Conservation (phyloP, 2,797 vertebrate species). For the Esox masquinongy region DNA sequence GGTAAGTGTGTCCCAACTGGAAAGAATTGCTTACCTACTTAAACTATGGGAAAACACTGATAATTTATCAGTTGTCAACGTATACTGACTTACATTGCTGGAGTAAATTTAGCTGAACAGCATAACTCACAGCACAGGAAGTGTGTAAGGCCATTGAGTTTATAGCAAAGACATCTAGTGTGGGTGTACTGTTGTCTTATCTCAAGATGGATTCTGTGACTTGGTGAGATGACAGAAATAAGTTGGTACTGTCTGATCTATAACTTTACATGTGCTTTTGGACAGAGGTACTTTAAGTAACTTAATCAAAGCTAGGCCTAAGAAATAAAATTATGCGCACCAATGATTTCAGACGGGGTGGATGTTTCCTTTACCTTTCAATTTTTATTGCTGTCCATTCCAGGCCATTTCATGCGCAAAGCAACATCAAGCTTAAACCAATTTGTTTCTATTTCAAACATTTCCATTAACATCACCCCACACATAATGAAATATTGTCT, state of each 20-base stretch:
- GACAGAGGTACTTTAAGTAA: slow-evolving; percentile 47
- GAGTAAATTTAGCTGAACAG: slow-evolving; percentile 32
- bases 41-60: slow-evolving; percentile 13
- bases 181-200: neutral
- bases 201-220: slow-evolving; percentile 30
- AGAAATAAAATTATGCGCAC: slow-evolving; percentile 66
- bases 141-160: slow-evolving; percentile 25
- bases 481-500: slow-evolving; percentile 59
- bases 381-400: slow-evolving; percentile 78
- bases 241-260: slow-evolving; percentile 62
- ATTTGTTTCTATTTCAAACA: slow-evolving; percentile 68
- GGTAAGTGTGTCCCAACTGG: slow-evolving; percentile 23
- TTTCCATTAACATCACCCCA: slow-evolving; percentile 61
- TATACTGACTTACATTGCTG: slow-evolving; percentile 13
- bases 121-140: slow-evolving; percentile 12
- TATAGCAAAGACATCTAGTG: slow-evolving; percentile 24
- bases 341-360: slow-evolving; percentile 47
- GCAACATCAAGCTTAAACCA: slow-evolving; percentile 61
- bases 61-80: slow-evolving; percentile 18
- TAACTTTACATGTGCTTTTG: slow-evolving; percentile 59
- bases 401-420: slow-evolving; percentile 67
- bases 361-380: slow-evolving; percentile 72
- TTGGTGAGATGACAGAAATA: slow-evolving; percentile 46
- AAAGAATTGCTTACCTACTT: neutral
- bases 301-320: slow-evolving; percentile 57